phyloP scores from a whole-genome alignment of 1,140 invertebrate genomes.

The Maniola jurtina region DNA sequence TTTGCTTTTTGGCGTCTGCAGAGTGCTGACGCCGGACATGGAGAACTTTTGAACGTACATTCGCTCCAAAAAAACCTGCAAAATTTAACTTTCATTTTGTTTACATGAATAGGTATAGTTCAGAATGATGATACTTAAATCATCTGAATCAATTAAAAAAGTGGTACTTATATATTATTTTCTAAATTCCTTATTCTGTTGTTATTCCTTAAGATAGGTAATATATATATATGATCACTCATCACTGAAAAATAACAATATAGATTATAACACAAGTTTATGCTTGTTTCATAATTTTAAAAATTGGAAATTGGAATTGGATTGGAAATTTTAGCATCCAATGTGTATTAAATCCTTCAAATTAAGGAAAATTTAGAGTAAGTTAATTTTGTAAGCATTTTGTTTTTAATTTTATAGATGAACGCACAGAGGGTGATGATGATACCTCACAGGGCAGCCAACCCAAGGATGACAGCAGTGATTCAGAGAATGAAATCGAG shows the following conservation, averaged over 20 bases:
- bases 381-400: not conserved
- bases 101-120: not conserved
- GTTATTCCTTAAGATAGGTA: no score
- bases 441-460: conserved; percentile 74
- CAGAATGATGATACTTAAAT: not conserved
- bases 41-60: conserved; percentile 27
- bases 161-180: no score
- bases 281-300: no score
- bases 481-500: conserved; percentile 69
- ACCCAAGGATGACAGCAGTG: conserved; percentile 70
- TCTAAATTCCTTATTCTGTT: no score
- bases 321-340: no score
- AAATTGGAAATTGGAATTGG: no score
- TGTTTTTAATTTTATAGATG: conserved; percentile 51
- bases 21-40: conserved; percentile 49
- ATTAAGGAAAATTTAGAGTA: no score
- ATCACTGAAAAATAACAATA: no score
- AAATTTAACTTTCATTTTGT: not conserved
- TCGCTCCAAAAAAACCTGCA: not conserved
- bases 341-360: no score
- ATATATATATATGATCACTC: no score
- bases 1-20: conserved; percentile 54
- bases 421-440: conserved; percentile 72
- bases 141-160: not conserved
- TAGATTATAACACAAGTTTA: no score